phyloP scores from a whole-genome alignment of 2,888 invertebrate species.

The Trichogramma evanescens region DNA sequence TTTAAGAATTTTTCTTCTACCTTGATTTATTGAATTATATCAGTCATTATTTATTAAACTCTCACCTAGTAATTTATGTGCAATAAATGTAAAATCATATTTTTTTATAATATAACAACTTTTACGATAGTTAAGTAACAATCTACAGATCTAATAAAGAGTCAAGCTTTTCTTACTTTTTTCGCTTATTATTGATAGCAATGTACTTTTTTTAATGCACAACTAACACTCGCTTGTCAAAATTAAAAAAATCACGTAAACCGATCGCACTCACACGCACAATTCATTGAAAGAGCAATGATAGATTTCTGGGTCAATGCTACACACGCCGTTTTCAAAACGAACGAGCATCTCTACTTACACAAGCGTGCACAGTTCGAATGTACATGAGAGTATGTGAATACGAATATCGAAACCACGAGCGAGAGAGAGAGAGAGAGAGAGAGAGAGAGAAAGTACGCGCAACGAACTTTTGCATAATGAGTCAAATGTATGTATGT shows the following conservation, averaged over 20 bases:
- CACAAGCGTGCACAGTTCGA: not conserved
- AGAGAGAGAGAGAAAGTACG: not conserved
- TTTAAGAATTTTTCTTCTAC: no score
- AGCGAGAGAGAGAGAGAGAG: conserved; percentile 1
- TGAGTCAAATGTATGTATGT: conserved; percentile 27
- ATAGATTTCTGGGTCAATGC: conserved; percentile 39
- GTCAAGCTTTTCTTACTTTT: no score
- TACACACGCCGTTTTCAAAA: conserved; percentile 30
- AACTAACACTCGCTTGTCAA: not conserved
- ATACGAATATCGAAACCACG: conserved; percentile 40
- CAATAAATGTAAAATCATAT: no score
- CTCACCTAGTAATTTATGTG: no score
- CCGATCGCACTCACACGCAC: not conserved
- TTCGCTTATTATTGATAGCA: no score
- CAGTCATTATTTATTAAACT: no score
- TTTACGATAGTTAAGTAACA: no score
- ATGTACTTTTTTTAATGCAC: no score
- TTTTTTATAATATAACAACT: no score
- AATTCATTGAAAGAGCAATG: conserved; percentile 12
- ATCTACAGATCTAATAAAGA: no score
- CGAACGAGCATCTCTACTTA: conserved; percentile 27
- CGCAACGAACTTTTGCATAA: conserved; percentile 43
- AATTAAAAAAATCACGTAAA: not conserved
- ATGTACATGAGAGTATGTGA: not conserved
- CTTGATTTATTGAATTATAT: no score